Evolutionary conservation across 2,113 vertebrate species (phyloP).

Genomic region (Embiotoca jacksoni): DNA sequence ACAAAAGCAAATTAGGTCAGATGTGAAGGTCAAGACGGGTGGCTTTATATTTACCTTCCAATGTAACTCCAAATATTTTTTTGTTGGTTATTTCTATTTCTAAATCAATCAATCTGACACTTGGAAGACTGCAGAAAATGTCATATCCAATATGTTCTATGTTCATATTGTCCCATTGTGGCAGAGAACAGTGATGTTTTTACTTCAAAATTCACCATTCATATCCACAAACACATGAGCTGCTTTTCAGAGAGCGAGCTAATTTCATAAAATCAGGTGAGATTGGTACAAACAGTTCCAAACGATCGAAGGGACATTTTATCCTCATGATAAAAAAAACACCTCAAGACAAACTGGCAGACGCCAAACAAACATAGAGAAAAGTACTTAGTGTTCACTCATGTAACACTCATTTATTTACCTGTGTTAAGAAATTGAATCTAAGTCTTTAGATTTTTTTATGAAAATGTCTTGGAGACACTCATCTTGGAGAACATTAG

Average conservation of each 20-base stretch:
- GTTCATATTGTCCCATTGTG: conserved; percentile 1
- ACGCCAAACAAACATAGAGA: conserved; percentile 14
- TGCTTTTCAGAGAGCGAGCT: conserved; percentile 11
- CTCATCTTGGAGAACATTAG: conserved; percentile 2
- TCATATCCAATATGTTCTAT: conserved; percentile 2
- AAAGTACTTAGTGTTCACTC: conserved; percentile 25
- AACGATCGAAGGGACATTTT: conserved; percentile 36
- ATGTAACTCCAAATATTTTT: background rate
- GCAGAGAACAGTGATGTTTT: conserved; percentile 3
- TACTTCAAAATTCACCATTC: conserved; percentile 14
- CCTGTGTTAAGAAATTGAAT: conserved; percentile 26
- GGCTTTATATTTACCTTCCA: conserved; percentile 35
- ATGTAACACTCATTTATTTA: conserved; percentile 1
- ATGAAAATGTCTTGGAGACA: conserved; percentile 10
- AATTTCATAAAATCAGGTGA: conserved; percentile 23
- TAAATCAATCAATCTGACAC: background rate
- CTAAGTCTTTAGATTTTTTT: no score
- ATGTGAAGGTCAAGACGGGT: conserved; percentile 58
- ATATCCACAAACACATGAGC: conserved; percentile 7
- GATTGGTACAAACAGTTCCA: conserved; percentile 19
- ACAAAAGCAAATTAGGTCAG: conserved; percentile 66
- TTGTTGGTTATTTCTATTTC: no score
- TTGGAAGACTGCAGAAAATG: conserved; percentile 12
- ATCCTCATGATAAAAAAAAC: conserved; percentile 38
- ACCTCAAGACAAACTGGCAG: conserved; percentile 28